Evolutionary conservation across 2,113 vertebrate genomes (phyloP).

Genomic region (Tychaedon coryphoeus): DNA sequence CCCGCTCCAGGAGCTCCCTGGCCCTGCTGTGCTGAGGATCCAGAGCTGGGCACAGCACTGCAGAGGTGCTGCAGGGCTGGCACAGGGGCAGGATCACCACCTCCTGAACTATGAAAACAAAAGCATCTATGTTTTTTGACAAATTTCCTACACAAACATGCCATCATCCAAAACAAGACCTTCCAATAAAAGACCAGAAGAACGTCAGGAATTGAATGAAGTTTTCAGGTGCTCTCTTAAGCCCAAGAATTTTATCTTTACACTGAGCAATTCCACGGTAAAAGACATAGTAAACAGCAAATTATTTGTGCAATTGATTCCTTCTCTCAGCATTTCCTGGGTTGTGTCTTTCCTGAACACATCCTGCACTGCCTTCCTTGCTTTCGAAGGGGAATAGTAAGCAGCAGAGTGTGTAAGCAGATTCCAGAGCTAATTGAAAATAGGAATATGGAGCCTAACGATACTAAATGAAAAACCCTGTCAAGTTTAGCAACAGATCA

Average conservation of each 20-base stretch:
- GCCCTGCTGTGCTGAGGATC: neutral
- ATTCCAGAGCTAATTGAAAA: constrained; percentile 17
- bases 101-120: neutral
- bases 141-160: neutral
- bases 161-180: neutral
- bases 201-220: neutral
- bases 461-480: neutral
- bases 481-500: neutral
- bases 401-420: neutral
- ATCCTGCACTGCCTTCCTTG: neutral
- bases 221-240: neutral
- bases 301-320: neutral
- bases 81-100: neutral
- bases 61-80: neutral
- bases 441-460: neutral
- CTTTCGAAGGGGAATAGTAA: neutral
- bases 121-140: fast-evolving
- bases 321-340: neutral
- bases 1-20: neutral
- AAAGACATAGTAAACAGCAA: neutral
- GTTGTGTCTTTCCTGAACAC: neutral
- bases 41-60: neutral
- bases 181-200: neutral
- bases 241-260: neutral
- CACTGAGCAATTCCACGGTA: neutral